These are phyloP conservation scores for Drosophila gaucha DNA, from an alignment of 2,888 invertebrate species.

Conservation along the genomic window DNA sequence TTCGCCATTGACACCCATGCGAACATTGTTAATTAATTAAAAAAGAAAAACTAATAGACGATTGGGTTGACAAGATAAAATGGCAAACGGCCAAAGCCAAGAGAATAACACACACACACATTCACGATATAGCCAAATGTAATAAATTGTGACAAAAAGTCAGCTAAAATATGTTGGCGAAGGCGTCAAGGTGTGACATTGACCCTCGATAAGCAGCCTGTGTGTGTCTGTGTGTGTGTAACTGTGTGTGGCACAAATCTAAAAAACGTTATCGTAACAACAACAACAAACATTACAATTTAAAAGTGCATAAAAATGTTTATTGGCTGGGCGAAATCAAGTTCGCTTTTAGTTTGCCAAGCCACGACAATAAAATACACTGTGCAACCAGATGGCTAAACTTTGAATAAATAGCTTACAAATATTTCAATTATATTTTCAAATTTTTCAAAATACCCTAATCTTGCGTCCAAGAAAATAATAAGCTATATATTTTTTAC, in stretches of 20 bases:
- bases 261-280: constrained; percentile 50
- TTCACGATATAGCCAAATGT: constrained; percentile 46
- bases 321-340: constrained; percentile 56
- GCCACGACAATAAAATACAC: constrained; percentile 53
- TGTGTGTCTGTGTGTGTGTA: constrained; percentile 21
- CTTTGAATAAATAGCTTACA: too few relatives aligned
- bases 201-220: constrained; percentile 62
- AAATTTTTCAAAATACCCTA: too few relatives aligned
- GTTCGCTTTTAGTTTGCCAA: constrained; percentile 57
- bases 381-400: constrained; percentile 29
- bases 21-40: constrained; percentile 75
- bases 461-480: too few relatives aligned
- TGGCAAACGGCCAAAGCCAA: constrained; percentile 46
- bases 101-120: constrained; percentile 31
- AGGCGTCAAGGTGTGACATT: constrained; percentile 76
- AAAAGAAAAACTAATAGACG: constrained; percentile 70
- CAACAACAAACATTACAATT: constrained; percentile 60
- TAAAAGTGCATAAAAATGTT: constrained; percentile 74
- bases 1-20: constrained; percentile 76
- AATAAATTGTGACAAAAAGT: constrained; percentile 76
- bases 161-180: constrained; percentile 61
- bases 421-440: not conserved
- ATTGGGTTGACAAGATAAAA: constrained; percentile 78
- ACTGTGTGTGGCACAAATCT: constrained; percentile 65
- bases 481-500: too few relatives aligned